Evolutionary conservation across 2,797 vertebrate species (phyloP).

Genomic region (Syngnathus rostellatus): DNA sequence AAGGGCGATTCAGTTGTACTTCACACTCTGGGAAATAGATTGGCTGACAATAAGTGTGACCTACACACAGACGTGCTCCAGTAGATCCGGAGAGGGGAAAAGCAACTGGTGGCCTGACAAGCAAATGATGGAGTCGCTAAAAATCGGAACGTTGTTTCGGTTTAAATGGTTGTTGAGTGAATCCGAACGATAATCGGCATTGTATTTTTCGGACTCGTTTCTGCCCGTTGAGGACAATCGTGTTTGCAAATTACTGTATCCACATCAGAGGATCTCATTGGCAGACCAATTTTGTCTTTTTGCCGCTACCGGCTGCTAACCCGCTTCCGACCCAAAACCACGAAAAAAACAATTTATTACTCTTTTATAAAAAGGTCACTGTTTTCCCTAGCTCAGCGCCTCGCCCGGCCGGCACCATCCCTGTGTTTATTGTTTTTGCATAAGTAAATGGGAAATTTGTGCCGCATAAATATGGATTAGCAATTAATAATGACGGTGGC

Average conservation of each 20-base stretch:
- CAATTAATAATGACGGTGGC: conserved; percentile 88
- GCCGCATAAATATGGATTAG: conserved; percentile 99
- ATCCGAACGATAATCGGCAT: no score
- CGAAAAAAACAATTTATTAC: conserved; percentile 73
- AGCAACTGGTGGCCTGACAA: not conserved
- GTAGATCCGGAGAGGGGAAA: conserved; percentile 4
- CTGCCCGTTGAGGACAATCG: conserved; percentile 29
- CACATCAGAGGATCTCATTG: conserved; percentile 55
- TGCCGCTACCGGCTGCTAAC: conserved; percentile 43
- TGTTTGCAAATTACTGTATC: conserved; percentile 16
- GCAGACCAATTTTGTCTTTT: conserved; percentile 41
- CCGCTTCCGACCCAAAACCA: conserved; percentile 62
- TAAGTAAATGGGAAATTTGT: conserved; percentile 99
- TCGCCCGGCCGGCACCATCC: conserved; percentile 76
- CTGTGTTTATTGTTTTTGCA: conserved; percentile 91
- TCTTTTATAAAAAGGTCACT: conserved; percentile 91
- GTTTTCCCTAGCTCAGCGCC: conserved; percentile 92
- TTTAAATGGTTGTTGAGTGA: no score
- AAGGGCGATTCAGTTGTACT: conserved; percentile 20
- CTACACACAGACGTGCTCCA: conserved; percentile 2
- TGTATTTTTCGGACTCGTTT: no score
- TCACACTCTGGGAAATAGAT: conserved; percentile 9
- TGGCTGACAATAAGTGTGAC: conserved; percentile 5
- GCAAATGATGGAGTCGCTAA: not conserved
- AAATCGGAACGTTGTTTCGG: no score